Percentiles rank a stretch among this genome's conserved stretches.
phyloP scores from a whole-genome alignment of 2,888 invertebrate genomes.

The Ametastegia equiseti region DNA sequence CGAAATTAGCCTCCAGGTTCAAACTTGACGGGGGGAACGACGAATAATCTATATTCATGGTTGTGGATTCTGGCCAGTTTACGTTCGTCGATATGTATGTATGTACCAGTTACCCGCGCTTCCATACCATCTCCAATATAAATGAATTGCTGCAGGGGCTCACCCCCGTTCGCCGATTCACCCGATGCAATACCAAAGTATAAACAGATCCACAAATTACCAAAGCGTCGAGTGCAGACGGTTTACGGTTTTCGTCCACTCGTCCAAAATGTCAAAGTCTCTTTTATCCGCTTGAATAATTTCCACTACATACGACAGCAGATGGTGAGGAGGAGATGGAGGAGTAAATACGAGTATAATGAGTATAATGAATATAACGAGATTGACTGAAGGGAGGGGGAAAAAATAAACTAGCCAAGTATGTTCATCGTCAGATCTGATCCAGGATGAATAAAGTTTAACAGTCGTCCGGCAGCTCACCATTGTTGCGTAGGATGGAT shows the following conservation, averaged over 20 bases:
- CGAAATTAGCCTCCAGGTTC: constrained; percentile 2
- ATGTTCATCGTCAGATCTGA: too few relatives aligned
- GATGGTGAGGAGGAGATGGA: neutral
- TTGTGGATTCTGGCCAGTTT: neutral
- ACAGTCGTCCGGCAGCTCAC: constrained; percentile 63
- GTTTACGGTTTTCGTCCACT: neutral
- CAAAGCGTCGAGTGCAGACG: neutral
- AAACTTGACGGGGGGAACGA: constrained; percentile 8
- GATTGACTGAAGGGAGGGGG: too few relatives aligned
- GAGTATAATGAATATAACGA: too few relatives aligned
- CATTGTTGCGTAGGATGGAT: constrained; percentile 74
- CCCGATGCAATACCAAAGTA: neutral
- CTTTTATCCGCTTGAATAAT: neutral
- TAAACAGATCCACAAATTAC: neutral
- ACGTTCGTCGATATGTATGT: neutral
- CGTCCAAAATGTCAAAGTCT: neutral
- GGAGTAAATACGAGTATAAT: neutral
- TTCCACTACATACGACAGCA: neutral
- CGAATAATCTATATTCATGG: constrained; percentile 16
- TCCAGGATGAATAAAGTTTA: neutral
- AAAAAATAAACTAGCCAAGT: too few relatives aligned
- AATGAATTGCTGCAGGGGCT: neutral
- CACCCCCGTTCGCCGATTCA: neutral
- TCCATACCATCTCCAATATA: neutral
- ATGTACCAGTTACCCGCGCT: too few relatives aligned